A percentile compares a stretch with the other conserved stretches of the same genome.
phyloP scores from a whole-genome alignment of 2,113 vertebrate species.

The Albula goreensis region DNA sequence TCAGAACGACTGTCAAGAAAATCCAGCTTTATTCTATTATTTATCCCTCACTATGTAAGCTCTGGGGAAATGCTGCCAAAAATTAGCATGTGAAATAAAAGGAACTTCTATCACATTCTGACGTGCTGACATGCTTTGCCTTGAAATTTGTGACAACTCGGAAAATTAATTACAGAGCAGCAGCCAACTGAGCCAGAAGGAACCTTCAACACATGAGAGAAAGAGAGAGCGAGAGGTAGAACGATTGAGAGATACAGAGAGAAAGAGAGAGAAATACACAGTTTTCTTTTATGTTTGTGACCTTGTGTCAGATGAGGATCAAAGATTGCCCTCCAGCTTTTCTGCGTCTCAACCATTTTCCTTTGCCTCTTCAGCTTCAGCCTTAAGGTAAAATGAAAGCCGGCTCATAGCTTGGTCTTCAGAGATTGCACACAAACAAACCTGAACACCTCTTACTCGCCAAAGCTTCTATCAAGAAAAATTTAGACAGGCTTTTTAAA shows the following conservation, averaged over 20 bases:
- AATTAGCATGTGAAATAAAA: slow-evolving; percentile 35
- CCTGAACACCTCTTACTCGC: too few species aligned
- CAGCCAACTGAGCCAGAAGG: background rate
- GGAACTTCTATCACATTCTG: slow-evolving; percentile 34
- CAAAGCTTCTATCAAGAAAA: too few species aligned
- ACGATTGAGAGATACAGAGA: too few species aligned
- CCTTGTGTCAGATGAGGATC: background rate
- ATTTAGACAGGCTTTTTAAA: too few species aligned
- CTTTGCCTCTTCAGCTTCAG: background rate
- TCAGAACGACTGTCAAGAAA: slow-evolving; percentile 39
- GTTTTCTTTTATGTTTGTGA: background rate
- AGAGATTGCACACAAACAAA: too few species aligned
- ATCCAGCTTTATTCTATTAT: slow-evolving; percentile 31
- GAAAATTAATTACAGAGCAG: slow-evolving; percentile 22
- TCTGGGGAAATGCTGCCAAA: slow-evolving; percentile 32
- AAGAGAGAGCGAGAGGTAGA: too few species aligned
- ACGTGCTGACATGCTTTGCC: slow-evolving; percentile 18
- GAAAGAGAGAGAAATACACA: slow-evolving; percentile 45
- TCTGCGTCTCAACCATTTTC: background rate
- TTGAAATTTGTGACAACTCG: slow-evolving; percentile 4
- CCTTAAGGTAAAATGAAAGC: background rate
- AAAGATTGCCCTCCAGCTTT: background rate
- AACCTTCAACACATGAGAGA: slow-evolving; percentile 1
- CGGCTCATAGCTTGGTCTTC: background rate
- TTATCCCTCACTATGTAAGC: slow-evolving; percentile 27